Evolutionary conservation across 2,113 vertebrate genomes (phyloP).

Genomic region (Lophochroa leadbeateri): DNA sequence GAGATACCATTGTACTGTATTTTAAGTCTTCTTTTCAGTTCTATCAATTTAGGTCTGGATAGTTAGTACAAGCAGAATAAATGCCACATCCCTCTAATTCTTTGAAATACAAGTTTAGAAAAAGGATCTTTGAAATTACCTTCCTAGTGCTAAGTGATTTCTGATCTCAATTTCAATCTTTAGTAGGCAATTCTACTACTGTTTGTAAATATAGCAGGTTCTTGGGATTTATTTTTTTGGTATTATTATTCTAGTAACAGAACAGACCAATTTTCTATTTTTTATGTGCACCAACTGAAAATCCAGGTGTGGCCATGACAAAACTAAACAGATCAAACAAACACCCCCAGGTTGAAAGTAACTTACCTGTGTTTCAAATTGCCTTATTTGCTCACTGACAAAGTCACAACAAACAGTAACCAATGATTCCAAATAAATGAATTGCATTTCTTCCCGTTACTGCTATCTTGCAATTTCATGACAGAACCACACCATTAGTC

Average conservation of each 20-base stretch:
- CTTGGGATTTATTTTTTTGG: neutral
- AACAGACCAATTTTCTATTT: neutral
- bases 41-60: neutral
- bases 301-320: neutral
- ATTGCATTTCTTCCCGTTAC: neutral
- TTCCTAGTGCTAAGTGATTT: neutral
- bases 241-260: neutral
- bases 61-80: neutral
- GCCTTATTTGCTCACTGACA: neutral
- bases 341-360: neutral
- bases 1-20: neutral
- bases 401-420: neutral
- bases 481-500: neutral
- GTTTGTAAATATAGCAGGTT: neutral
- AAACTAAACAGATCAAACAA: neutral
- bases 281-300: neutral
- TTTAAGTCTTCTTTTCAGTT: neutral
- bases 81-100: neutral
- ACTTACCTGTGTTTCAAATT: neutral
- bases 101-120: neutral
- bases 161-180: neutral
- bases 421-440: neutral
- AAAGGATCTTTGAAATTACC: neutral
- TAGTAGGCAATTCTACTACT: neutral
- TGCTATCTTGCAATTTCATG: neutral